Conservation (phyloP, 2,113 vertebrate genomes). For the Syngnathoides biaculeatus region DNA sequence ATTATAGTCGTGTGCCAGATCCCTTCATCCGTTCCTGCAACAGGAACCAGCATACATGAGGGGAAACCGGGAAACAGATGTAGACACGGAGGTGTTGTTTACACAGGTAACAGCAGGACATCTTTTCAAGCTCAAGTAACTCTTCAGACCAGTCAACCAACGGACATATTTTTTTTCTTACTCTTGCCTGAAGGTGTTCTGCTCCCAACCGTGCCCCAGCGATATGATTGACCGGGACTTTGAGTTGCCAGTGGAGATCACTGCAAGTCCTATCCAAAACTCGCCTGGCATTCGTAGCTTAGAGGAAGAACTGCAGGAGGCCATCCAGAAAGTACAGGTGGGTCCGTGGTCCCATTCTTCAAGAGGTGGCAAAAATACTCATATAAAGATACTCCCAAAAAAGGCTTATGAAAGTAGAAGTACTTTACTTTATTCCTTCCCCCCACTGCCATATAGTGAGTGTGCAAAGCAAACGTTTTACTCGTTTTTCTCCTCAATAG, state of each 20-base stretch:
- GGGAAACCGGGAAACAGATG: conserved; percentile 50
- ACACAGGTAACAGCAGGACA: conserved; percentile 57
- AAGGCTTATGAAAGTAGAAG: too few relatives aligned
- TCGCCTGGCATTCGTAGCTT: conserved; percentile 70
- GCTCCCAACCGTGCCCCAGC: conserved; percentile 63
- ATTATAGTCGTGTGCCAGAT: conserved; percentile 51
- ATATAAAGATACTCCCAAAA: neutral
- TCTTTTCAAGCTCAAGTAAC: neutral
- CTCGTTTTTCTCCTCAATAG: conserved; percentile 55
- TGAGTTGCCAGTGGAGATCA: conserved; percentile 82
- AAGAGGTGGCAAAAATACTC: neutral
- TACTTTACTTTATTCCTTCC: neutral
- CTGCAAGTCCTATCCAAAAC: conserved; percentile 74
- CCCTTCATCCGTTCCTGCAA: conserved; percentile 79
- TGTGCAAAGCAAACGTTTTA: too few relatives aligned
- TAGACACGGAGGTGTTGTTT: conserved; percentile 60
- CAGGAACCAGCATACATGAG: conserved; percentile 68
- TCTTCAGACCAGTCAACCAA: neutral
- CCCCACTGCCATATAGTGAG: neutral
- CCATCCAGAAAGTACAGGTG: conserved; percentile 86
- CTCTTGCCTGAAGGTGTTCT: conserved; percentile 62
- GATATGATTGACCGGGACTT: conserved; percentile 77
- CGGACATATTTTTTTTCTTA: conserved; percentile 7
- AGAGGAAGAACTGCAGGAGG: conserved; percentile 87
- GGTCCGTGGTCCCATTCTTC: conserved; percentile 5